Conservation (phyloP, 1,140 invertebrate genomes). For the Onthophagus taurus region DNA sequence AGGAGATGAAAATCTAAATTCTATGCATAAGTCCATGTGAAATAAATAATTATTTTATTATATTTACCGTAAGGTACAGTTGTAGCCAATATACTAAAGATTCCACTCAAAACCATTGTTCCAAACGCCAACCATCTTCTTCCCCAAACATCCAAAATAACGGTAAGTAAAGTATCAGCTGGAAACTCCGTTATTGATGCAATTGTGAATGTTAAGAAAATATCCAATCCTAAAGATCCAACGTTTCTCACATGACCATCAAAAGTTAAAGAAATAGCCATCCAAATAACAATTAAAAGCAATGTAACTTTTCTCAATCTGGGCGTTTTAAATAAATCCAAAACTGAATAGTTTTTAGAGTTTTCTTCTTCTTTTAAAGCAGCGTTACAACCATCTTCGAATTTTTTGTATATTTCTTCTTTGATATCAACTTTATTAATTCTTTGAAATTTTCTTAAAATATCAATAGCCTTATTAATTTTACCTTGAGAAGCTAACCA, state of each 20-base stretch:
- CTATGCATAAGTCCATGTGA: neutral
- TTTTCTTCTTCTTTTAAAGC: conserved; percentile 56
- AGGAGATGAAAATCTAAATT: too few species aligned
- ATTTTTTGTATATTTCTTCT: conserved; percentile 59
- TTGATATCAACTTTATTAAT: conserved; percentile 68
- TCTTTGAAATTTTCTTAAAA: conserved; percentile 68
- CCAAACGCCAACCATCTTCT: conserved; percentile 74
- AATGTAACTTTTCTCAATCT: conserved; percentile 60
- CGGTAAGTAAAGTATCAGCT: conserved; percentile 70
- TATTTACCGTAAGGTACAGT: conserved; percentile 55
- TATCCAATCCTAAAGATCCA: conserved; percentile 62
- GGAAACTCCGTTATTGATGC: conserved; percentile 74
- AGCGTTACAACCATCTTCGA: conserved; percentile 53
- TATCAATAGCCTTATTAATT: conserved; percentile 63
- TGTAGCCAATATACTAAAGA: conserved; percentile 68
- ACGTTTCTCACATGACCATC: conserved; percentile 81
- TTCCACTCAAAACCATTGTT: conserved; percentile 66
- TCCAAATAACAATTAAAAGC: conserved; percentile 72
- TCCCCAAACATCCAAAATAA: conserved; percentile 72
- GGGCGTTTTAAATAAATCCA: conserved; percentile 68
- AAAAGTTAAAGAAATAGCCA: conserved; percentile 76
- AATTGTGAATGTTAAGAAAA: conserved; percentile 76
- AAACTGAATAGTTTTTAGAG: conserved; percentile 59
- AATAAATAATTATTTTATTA: neutral
- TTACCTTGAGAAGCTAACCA: conserved; percentile 77